Conservation (phyloP, 2,113 vertebrate genomes). For the Lampris megalopsis region DNA sequence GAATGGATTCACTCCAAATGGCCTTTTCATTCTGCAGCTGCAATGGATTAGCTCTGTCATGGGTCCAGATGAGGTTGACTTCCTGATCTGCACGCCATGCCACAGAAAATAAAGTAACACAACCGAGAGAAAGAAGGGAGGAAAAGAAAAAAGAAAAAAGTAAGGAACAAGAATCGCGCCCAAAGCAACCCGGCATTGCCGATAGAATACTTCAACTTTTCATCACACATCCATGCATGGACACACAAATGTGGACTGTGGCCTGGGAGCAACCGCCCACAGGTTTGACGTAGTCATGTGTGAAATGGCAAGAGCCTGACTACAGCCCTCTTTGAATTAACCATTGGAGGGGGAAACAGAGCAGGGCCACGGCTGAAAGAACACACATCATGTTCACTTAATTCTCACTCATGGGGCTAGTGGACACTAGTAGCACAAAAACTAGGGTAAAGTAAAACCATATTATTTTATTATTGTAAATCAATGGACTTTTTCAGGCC, state of each 20-base stretch:
- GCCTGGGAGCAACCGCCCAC: conserved; percentile 70
- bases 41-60: conserved; percentile 78
- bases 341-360: conserved; percentile 69
- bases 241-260: conserved; percentile 66
- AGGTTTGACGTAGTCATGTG: conserved; percentile 77
- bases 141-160: conserved; percentile 49
- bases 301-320: conserved; percentile 76
- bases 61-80: conserved; percentile 77
- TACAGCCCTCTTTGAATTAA: conserved; percentile 74
- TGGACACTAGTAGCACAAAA: conserved; percentile 52
- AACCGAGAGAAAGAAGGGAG: conserved; percentile 37
- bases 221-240: conserved; percentile 71
- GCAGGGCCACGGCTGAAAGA: conserved; percentile 66
- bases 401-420: conserved; percentile 74
- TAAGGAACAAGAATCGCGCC: conserved; percentile 36
- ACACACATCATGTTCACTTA: conserved; percentile 78
- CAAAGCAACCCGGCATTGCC: conserved; percentile 41
- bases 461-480: background rate
- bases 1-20: conserved; percentile 76
- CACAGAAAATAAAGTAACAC: conserved; percentile 56
- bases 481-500: background rate
- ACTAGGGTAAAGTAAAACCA: conserved; percentile 38
- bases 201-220: conserved; percentile 77
- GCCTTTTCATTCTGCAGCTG: conserved; percentile 82
- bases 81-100: conserved; percentile 68